A percentile compares a stretch with the other conserved stretches of the same genome.
These are phyloP conservation scores for Sternotherus odoratus DNA, from an alignment of 2,797 vertebrate genomes.

Conservation along the genomic window DNA sequence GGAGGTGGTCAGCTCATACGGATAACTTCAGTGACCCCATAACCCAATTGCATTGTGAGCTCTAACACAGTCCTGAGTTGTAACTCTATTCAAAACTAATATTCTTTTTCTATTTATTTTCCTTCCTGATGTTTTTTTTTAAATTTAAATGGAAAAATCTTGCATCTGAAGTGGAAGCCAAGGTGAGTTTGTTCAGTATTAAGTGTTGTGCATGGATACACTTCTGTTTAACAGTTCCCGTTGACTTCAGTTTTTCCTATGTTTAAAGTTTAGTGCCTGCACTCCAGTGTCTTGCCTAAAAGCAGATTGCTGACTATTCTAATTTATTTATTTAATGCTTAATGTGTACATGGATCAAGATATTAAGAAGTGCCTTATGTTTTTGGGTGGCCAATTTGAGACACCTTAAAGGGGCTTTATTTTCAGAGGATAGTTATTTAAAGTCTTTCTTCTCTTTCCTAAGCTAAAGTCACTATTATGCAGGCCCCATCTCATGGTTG, in stretches of 20 bases:
- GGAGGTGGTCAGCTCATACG: neutral
- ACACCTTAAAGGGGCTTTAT: neutral
- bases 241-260: neutral
- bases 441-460: too few relatives aligned
- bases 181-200: slow-evolving; percentile 72
- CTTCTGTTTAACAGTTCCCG: neutral
- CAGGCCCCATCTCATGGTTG: neutral
- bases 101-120: slow-evolving; percentile 46
- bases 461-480: neutral
- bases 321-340: neutral
- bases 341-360: neutral
- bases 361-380: neutral
- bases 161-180: slow-evolving; percentile 67
- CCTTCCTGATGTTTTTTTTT: slow-evolving; percentile 24
- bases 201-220: neutral
- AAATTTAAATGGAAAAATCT: slow-evolving; percentile 19
- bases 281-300: slow-evolving; percentile 18
- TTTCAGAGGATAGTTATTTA: neutral
- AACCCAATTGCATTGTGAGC: neutral
- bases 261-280: neutral
- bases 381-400: neutral
- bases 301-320: neutral
- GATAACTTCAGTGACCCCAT: neutral
- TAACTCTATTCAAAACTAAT: slow-evolving; percentile 63
- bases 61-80: neutral